Evolutionary conservation across 2,797 vertebrate species (phyloP).

Genomic region (Sorex maritimensis): DNA sequence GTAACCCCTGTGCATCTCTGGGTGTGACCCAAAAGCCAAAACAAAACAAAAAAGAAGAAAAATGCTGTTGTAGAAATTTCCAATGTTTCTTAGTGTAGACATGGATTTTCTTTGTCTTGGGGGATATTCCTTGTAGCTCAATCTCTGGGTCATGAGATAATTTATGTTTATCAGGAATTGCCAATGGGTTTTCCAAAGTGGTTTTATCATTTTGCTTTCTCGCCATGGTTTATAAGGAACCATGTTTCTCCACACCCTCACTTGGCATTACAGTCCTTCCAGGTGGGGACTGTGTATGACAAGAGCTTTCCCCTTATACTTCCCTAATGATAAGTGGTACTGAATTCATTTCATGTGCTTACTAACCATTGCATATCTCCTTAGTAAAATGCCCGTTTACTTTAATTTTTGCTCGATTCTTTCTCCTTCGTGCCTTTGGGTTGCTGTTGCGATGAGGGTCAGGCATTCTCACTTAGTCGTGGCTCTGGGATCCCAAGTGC

Average conservation of each 20-base stretch:
- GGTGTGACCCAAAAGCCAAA: too few relatives aligned
- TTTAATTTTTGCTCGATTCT: too few relatives aligned
- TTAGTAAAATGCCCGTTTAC: neutral
- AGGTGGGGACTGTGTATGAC: neutral
- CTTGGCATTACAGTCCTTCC: neutral
- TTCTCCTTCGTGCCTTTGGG: too few relatives aligned
- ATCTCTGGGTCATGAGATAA: neutral
- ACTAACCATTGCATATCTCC: neutral
- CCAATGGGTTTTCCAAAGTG: neutral
- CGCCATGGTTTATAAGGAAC: neutral
- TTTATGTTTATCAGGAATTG: neutral
- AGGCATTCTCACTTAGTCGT: too few relatives aligned
- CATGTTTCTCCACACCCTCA: neutral
- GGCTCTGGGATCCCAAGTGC: too few relatives aligned
- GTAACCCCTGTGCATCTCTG: too few relatives aligned
- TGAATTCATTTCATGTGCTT: neutral
- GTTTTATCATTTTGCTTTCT: neutral
- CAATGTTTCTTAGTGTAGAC: neutral
- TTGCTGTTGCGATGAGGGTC: too few relatives aligned
- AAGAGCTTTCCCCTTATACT: neutral
- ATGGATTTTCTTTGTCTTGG: neutral
- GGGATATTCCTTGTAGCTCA: neutral
- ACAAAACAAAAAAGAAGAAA: too few relatives aligned
- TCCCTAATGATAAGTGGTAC: neutral
- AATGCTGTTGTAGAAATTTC: neutral